Evolutionary conservation across 2,888 invertebrate genomes (phyloP), one percentile per base, ranked within the genome.

Genomic region (Bimastos eiseni): DNA sequence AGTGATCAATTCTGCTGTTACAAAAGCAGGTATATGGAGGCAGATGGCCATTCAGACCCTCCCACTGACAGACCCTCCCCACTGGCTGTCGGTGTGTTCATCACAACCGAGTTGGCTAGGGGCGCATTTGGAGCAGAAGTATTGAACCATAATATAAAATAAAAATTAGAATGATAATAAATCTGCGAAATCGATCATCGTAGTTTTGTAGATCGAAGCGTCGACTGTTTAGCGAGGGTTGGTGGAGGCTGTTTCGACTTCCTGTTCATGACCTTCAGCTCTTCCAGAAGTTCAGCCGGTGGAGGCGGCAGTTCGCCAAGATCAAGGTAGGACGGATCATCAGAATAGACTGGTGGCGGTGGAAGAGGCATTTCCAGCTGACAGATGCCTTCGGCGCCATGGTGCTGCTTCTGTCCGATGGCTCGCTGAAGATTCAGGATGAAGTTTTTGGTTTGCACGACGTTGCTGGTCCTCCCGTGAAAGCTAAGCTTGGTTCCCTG

Each of bases 271-370:
- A 84, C 34, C 33, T 91, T 91, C 49, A 91, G 88, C 38, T 88
- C 91, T 84, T 83, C 38, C 44, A 91, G 83, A n/a, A 91, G 88
- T 83, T 91, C 90, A 36, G 90, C 90, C 21, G 91, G 91, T 8
- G 91, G 91, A 38, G 91, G 91, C 17, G 91, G 91, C 30, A 91
- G 88, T 19, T 89, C 90, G 36, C 91, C 91, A 41, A 89, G 83
- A 33, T 91, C 91, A 21, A 91, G 89, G 86, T 91, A 91, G 24
- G 90, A 91, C 41, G 44, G 36, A 36, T 91, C 90, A 24, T 89
- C 88, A 19, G 90, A 90, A 49, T 83, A 88, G 6, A 89, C 49
- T 1, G 91, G 89, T 8, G 91, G 91, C 5, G 91, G 91, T 2
- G 90, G 90, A 38, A 91, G 90, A 30, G 91, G 91, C 70, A 88